Evolutionary conservation across 2,113 vertebrate genomes (phyloP).

Genomic region (Corythoichthys haematopterus): DNA sequence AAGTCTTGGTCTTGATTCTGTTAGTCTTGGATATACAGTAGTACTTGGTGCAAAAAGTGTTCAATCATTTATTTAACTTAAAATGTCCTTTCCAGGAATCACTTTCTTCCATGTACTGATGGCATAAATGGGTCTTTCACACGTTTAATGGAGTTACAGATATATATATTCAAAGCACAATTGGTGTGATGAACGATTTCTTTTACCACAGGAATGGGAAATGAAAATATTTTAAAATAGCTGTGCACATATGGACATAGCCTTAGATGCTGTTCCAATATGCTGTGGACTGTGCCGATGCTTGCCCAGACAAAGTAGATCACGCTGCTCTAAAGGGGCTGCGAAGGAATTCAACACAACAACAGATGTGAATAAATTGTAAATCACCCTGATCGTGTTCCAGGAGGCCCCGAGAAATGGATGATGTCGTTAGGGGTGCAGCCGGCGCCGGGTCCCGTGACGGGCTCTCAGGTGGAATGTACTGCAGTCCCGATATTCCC

Average conservation of each 20-base stretch:
- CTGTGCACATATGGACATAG: background rate
- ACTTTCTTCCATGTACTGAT: background rate
- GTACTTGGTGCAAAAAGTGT: no score
- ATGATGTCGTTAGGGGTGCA: slow-evolving; percentile 68
- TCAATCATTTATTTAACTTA: no score
- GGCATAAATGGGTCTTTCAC: background rate
- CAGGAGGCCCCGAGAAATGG: slow-evolving; percentile 62
- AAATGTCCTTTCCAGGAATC: background rate
- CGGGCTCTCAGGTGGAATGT: slow-evolving; percentile 65
- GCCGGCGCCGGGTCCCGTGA: slow-evolving; percentile 59
- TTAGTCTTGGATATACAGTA: no score
- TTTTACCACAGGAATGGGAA: background rate
- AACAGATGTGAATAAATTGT: slow-evolving; percentile 69
- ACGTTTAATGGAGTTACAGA: background rate
- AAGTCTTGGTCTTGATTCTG: no score
- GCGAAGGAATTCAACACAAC: slow-evolving; percentile 61
- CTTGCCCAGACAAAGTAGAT: slow-evolving; percentile 39
- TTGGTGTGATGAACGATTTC: background rate
- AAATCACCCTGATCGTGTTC: slow-evolving; percentile 67
- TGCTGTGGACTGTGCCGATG: background rate
- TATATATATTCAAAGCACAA: background rate
- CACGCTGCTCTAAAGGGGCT: slow-evolving; percentile 39
- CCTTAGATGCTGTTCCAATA: background rate
- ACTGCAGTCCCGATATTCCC: slow-evolving; percentile 56
- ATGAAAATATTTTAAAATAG: slow-evolving; percentile 1